Evolutionary conservation across 1,140 invertebrate species (phyloP).

Genomic region (Drosophila biarmipes): DNA sequence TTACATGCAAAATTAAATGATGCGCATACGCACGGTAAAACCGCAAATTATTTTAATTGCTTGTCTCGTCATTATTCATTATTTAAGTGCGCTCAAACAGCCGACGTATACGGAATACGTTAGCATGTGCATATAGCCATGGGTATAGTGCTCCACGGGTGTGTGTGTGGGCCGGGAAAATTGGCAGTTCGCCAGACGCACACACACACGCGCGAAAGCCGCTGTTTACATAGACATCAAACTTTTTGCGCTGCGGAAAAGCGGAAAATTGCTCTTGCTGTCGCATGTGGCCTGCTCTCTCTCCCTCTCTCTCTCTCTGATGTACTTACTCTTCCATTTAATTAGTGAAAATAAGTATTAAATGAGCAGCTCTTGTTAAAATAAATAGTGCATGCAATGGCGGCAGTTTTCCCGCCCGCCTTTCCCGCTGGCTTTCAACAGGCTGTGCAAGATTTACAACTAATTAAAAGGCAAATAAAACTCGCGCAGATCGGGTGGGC

Average conservation of each 20-base stretch:
- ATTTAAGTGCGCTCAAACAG: constrained; percentile 83
- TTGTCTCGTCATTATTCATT: constrained; percentile 85
- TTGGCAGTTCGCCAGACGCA: constrained; percentile 40
- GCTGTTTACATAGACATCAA: constrained; percentile 83
- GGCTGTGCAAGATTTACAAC: constrained; percentile 68
- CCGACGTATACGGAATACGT: constrained; percentile 47
- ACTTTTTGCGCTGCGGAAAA: constrained; percentile 72
- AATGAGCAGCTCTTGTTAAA: constrained; percentile 82
- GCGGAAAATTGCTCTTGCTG: constrained; percentile 66
- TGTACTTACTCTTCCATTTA: constrained; percentile 67
- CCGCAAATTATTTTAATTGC: constrained; percentile 85
- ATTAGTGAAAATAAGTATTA: constrained; percentile 83
- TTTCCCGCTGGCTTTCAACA: constrained; percentile 45
- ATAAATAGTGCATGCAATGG: constrained; percentile 81
- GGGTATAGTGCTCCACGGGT: not conserved
- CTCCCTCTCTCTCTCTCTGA: constrained; percentile 9
- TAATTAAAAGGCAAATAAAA: constrained; percentile 69
- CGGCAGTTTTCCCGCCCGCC: constrained; percentile 17
- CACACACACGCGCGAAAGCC: constrained; percentile 56
- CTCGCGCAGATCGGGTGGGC: constrained; percentile 7
- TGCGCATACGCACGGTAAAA: constrained; percentile 84
- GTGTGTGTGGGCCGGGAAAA: constrained; percentile 42
- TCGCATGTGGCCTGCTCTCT: constrained; percentile 20
- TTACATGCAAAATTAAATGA: constrained; percentile 84
- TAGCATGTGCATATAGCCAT: constrained; percentile 30